Evolutionary conservation across 2,797 vertebrate species (phyloP), one percentile per base, ranked within the genome.

Genomic region (Falco novaeseelandiae): DNA sequence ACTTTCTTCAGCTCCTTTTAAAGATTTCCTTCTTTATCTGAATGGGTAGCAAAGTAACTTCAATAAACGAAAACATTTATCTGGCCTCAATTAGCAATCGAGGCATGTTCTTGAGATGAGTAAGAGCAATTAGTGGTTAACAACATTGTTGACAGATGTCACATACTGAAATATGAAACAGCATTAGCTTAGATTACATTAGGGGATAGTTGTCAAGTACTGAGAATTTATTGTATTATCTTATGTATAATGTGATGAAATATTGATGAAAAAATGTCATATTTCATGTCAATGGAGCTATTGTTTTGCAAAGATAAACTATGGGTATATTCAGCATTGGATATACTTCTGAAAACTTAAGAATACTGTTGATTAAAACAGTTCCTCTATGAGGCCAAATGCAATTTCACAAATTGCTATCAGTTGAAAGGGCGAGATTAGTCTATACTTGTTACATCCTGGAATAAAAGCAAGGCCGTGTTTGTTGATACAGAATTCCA

Each of bases 161-260:
- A 72, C 26, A 30, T 57, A 66, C 34, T 86, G 83, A 83, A 91
- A 87, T 70, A 87, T 23, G 67, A 91, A 91, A 80, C 58, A 87
- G 84, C 49, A 93, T 93, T 96, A 95, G 30, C 67, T 93, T 89
- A 72, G 48, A 96, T 95, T 95, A 76, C 89, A 77, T 90, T 91
- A 94, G 40, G 10, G 66, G 44, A 79, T 55, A 85, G 48, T 59
- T 93, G 70, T 96, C 96, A 96, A 59, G 69, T 40, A 70, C 40
- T 63, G 52, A 93, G 69, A 84, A 96, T 95, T 97, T 94, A 96
- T 80, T 83, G 51, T 83, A 81, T 96, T 96, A 66, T 87, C 19
- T 42, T 94, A 72, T 58, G 80, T 74, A 83, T 51, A 91, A 80
- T 25, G 52, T 52, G 78, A 93, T 96, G 86, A 97, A 97, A 94